A percentile compares a stretch with the other conserved stretches of the same genome.
Conservation (phyloP, 2,888 invertebrate genomes). For the Willowsia nigromaculata region DNA sequence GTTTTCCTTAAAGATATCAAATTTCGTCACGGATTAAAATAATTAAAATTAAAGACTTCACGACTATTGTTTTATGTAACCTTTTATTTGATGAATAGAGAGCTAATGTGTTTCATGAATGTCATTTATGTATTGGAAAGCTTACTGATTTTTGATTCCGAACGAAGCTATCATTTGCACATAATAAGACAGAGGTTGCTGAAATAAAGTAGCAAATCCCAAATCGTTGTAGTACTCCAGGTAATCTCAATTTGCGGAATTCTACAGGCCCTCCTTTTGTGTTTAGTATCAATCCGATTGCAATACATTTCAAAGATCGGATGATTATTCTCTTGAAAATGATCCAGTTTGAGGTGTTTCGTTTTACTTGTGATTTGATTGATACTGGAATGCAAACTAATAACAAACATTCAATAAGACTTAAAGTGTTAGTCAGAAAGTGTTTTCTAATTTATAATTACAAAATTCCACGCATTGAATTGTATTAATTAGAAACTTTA, state of each 20-base stretch:
- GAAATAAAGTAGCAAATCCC: constrained; percentile 90
- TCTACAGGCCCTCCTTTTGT: constrained; percentile 87
- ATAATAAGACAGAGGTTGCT: constrained; percentile 84
- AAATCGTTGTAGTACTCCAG: constrained; percentile 93
- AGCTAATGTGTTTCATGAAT: no score
- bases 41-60: no score
- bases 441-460: no score
- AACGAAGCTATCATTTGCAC: constrained; percentile 67
- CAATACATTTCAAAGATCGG: constrained; percentile 88
- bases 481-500: no score
- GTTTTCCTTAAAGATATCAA: constrained; percentile 40
- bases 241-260: constrained; percentile 91
- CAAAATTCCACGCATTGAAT: no score
- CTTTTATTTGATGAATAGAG: no score
- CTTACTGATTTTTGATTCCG: constrained; percentile 20
- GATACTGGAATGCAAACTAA: constrained; percentile 93
- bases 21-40: no score
- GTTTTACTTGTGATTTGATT: constrained; percentile 86
- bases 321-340: constrained; percentile 85
- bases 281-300: constrained; percentile 87
- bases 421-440: no score
- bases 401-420: no score
- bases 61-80: no score
- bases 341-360: constrained; percentile 83
- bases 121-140: neutral